phyloP scores from a whole-genome alignment of 2,113 vertebrate species.

The Spheniscus mendiculus region DNA sequence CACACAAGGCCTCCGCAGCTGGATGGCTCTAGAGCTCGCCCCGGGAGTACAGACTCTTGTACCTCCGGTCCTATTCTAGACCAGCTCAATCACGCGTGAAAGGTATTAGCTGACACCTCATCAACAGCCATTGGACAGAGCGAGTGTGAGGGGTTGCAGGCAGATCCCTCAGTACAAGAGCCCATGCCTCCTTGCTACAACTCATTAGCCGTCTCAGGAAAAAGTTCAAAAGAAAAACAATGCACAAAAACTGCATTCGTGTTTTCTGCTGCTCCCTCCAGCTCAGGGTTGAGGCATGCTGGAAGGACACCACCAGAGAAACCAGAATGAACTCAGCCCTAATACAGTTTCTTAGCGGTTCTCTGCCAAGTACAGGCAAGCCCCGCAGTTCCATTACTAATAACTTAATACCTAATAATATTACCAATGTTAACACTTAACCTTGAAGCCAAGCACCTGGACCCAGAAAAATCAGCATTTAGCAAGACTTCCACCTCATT shows the following conservation, averaged over 20 bases:
- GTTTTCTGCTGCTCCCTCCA: constrained; percentile 31
- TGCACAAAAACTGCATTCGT: background rate
- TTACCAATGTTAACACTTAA: constrained; percentile 22
- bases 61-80: background rate
- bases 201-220: background rate
- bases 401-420: constrained; percentile 50
- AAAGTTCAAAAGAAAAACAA: background rate
- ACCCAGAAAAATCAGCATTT: background rate
- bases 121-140: background rate
- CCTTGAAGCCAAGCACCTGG: constrained; percentile 42
- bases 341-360: background rate
- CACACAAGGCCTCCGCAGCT: background rate
- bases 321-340: constrained; percentile 41
- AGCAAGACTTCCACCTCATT: background rate
- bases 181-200: background rate
- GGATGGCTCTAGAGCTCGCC: background rate
- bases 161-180: background rate
- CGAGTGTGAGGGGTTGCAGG: background rate
- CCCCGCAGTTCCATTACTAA: constrained; percentile 2
- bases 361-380: constrained; percentile 43
- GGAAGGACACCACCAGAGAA: constrained; percentile 31
- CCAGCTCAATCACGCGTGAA: background rate
- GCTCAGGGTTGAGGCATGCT: constrained; percentile 9
- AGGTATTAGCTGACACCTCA: background rate
- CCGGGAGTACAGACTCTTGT: background rate